phyloP scores from a whole-genome alignment of 2,888 invertebrate species.

The Cosmopolites sordidus region DNA sequence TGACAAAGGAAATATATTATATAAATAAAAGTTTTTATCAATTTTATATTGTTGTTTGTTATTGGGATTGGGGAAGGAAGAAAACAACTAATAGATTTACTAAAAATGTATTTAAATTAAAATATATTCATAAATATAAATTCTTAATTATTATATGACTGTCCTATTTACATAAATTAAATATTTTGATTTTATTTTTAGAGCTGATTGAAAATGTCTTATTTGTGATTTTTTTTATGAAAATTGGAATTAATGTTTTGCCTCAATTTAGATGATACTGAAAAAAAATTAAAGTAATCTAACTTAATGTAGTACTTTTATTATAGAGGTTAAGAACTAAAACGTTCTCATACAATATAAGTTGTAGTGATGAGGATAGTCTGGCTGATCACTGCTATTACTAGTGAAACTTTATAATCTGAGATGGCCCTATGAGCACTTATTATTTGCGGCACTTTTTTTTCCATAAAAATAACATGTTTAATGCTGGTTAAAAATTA shows the following conservation, averaged over 20 bases:
- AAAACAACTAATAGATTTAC: background rate
- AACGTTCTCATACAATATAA: constrained; percentile 27
- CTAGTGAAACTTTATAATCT: no score
- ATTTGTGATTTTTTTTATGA: no score
- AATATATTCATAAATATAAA: background rate
- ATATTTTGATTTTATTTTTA: no score
- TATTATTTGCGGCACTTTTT: no score
- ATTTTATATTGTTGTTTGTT: constrained; percentile 7
- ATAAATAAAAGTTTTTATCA: constrained; percentile 19
- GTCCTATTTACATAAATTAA: background rate
- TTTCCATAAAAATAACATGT: no score
- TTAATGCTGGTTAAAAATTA: no score
- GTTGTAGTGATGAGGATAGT: constrained; percentile 2
- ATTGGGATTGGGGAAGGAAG: background rate
- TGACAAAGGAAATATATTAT: constrained; percentile 5
- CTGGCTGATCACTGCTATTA: background rate
- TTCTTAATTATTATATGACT: background rate
- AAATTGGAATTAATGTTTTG: no score
- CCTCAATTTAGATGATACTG: no score
- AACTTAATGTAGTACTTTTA: background rate
- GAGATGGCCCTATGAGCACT: no score
- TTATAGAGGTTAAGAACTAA: constrained; percentile 28
- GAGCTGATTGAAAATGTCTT: background rate
- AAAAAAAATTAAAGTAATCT: no score
- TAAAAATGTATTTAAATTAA: background rate